Evolutionary conservation across 2,797 vertebrate species (phyloP).

Genomic region (Thunnus albacares): DNA sequence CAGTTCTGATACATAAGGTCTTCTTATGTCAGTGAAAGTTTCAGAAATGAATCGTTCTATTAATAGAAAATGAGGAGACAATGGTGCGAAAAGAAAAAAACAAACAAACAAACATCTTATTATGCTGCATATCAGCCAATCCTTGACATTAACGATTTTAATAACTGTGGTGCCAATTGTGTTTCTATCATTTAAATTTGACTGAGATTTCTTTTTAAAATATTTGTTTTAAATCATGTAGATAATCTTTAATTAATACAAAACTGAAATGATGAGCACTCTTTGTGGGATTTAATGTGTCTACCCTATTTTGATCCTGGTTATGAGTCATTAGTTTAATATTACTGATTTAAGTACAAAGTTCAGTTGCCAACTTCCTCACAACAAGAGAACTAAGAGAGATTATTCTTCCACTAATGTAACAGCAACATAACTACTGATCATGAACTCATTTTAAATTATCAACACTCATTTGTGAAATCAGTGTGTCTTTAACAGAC

Average conservation of each 20-base stretch:
- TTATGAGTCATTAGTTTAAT: background rate
- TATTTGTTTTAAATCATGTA: too few relatives aligned
- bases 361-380: background rate
- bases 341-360: background rate
- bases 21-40: background rate
- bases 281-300: background rate
- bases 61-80: background rate
- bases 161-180: too few relatives aligned
- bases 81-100: background rate
- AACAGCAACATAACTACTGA: background rate
- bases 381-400: conserved; percentile 17
- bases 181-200: too few relatives aligned
- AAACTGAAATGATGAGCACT: background rate
- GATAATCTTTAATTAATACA: too few relatives aligned
- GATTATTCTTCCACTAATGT: background rate
- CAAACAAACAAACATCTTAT: too few relatives aligned
- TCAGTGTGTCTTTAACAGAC: too few relatives aligned
- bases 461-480: too few relatives aligned
- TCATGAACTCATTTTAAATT: too few relatives aligned
- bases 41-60: background rate
- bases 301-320: background rate
- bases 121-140: too few relatives aligned
- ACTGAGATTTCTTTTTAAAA: too few relatives aligned
- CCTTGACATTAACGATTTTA: too few relatives aligned
- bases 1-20: too few relatives aligned